These are phyloP conservation scores for Pyrgilauda ruficollis DNA, from an alignment of 2,113 vertebrate species.

Conservation along the genomic window DNA sequence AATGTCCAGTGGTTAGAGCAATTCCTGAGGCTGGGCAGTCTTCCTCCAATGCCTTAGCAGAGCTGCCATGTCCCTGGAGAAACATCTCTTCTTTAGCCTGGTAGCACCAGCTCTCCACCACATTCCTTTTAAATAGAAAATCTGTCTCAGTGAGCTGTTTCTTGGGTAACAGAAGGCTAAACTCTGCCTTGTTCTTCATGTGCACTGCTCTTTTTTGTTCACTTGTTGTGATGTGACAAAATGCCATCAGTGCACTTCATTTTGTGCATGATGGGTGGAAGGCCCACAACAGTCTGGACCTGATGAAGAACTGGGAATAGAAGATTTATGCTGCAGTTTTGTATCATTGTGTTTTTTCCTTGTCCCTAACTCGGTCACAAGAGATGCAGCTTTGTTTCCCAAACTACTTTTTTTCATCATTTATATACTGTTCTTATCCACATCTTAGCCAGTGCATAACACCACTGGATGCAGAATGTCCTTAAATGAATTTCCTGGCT, in stretches of 20 bases:
- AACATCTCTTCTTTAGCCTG: neutral
- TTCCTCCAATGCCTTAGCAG: neutral
- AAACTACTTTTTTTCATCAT: neutral
- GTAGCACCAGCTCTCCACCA: neutral
- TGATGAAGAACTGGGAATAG: neutral
- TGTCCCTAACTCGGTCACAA: neutral
- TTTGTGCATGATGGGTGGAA: too few species aligned
- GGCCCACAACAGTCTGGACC: neutral
- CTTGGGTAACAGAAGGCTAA: neutral
- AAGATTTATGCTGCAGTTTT: neutral
- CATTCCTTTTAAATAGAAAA: neutral
- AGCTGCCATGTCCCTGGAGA: neutral
- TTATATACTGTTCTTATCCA: neutral
- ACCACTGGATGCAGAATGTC: neutral
- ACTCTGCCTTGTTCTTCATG: neutral
- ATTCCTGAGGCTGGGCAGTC: fast-evolving
- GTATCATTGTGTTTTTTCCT: neutral
- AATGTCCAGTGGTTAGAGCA: neutral
- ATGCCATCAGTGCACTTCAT: too few species aligned
- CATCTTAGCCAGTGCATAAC: neutral
- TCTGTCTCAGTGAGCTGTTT: neutral
- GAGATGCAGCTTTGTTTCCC: neutral
- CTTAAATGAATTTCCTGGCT: neutral
- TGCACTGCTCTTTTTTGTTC: neutral
- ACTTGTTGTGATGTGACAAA: neutral